Conservation (phyloP, 2,113 vertebrate genomes). For the Hoplias malabaricus region DNA sequence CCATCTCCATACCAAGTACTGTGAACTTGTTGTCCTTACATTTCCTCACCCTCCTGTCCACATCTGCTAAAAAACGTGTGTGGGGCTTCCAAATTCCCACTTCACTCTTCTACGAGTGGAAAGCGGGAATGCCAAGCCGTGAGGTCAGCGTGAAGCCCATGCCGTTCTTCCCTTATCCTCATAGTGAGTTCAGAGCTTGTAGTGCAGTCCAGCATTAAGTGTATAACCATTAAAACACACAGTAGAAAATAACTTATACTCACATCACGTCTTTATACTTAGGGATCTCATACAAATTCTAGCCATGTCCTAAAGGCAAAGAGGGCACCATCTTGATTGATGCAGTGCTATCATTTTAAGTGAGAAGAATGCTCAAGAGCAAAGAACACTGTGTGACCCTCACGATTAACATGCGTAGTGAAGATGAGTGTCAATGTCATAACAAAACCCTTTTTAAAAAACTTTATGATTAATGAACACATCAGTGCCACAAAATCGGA, state of each 20-base stretch:
- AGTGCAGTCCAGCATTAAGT: not conserved
- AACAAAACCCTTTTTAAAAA: too few relatives aligned
- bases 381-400: not conserved
- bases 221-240: not conserved
- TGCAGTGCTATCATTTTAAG: not conserved
- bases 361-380: not conserved
- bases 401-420: too few relatives aligned
- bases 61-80: not conserved
- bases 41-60: not conserved
- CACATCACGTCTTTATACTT: not conserved
- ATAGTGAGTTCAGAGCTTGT: not conserved
- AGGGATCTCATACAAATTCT: not conserved
- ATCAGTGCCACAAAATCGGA: too few relatives aligned
- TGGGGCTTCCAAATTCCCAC: not conserved
- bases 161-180: not conserved
- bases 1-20: not conserved
- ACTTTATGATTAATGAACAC: too few relatives aligned
- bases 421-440: too few relatives aligned
- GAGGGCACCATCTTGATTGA: not conserved
- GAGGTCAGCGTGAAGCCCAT: not conserved
- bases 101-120: not conserved
- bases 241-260: conserved; percentile 3
- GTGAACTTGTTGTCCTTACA: not conserved
- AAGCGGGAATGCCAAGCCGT: not conserved
- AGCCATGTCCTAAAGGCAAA: not conserved